These are phyloP conservation scores for Pteropus alecto DNA, from an alignment of 2,113 vertebrate species.

Conservation along the genomic window DNA sequence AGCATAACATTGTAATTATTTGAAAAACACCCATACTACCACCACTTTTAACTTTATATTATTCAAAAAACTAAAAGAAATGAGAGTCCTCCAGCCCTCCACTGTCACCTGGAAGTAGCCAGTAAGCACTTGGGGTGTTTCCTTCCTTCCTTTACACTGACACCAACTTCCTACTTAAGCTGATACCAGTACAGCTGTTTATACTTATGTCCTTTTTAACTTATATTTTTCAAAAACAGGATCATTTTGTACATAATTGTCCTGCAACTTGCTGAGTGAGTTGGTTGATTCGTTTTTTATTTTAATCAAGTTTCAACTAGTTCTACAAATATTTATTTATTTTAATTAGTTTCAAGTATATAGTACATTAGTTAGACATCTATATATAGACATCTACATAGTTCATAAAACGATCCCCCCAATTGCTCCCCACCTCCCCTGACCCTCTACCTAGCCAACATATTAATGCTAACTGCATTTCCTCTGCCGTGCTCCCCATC, in stretches of 20 bases:
- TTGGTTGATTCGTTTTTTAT: not conserved
- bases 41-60: slow-evolving; percentile 9
- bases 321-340: not conserved
- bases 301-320: not conserved
- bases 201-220: not conserved
- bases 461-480: too few species aligned
- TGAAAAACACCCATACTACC: not conserved
- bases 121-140: not conserved
- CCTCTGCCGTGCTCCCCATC: too few species aligned
- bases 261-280: not conserved
- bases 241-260: not conserved
- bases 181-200: not conserved
- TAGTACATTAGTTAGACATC: too few species aligned
- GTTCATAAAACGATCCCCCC: too few species aligned
- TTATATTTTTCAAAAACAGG: not conserved
- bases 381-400: too few species aligned
- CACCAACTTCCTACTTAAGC: not conserved
- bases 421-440: too few species aligned
- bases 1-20: slow-evolving; percentile 4
- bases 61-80: not conserved
- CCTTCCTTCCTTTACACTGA: not conserved
- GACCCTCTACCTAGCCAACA: too few species aligned
- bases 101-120: not conserved
- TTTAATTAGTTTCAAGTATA: too few species aligned
- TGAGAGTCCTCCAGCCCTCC: not conserved